Evolutionary conservation across 2,113 vertebrate genomes (phyloP).

Genomic region (Riparia riparia): DNA sequence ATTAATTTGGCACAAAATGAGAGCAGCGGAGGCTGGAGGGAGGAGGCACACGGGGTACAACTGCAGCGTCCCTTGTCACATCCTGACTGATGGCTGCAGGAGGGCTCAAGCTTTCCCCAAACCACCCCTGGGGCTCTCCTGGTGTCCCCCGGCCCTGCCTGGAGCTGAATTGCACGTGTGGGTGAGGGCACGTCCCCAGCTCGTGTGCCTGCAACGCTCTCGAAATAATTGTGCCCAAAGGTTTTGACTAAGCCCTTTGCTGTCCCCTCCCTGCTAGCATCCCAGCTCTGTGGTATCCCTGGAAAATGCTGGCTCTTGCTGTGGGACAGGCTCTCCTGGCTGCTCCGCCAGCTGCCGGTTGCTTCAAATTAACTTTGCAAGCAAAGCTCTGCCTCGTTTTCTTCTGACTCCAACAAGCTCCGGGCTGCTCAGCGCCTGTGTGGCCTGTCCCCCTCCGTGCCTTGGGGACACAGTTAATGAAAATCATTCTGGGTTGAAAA

Average conservation of each 20-base stretch:
- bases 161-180: accelerated
- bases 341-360: background rate
- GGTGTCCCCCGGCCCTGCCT: background rate
- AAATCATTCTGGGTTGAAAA: conserved; percentile 24
- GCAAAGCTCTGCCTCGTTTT: background rate
- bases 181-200: accelerated
- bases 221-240: background rate
- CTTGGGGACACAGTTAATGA: conserved; percentile 21
- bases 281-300: background rate
- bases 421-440: conserved; percentile 26
- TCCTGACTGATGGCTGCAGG: background rate
- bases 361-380: conserved; percentile 48
- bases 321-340: conserved; percentile 20
- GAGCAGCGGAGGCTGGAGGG: background rate
- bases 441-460: background rate
- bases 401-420: conserved; percentile 35
- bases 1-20: background rate
- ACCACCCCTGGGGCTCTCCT: background rate
- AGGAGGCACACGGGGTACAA: background rate
- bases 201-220: background rate
- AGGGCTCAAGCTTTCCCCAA: background rate
- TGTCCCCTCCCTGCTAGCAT: background rate
- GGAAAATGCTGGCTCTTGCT: background rate
- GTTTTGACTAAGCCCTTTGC: background rate
- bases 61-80: accelerated